Base-by-base conservation (phyloP, 1,140 invertebrate genomes). In the Scaptodrosophila lebanonensis region DNA sequence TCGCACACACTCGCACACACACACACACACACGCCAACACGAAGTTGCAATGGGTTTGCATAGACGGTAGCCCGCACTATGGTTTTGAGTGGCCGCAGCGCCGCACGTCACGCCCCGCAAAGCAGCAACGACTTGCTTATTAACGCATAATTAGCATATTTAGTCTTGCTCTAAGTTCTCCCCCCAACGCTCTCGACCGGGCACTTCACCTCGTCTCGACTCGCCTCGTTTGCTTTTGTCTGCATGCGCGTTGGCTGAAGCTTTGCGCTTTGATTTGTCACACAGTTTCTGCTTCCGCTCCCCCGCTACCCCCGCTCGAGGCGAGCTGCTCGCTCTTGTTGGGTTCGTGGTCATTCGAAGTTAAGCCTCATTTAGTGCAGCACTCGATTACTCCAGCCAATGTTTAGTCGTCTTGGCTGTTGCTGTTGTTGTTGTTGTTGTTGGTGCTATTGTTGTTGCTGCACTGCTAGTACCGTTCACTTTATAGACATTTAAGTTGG, bases 91-190 rank as follows among this genome's bases (percentile, higher is more conserved):
- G 22, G 22, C 22, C 22, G 8, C 36, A 29, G 42, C 33, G 61
- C 56, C 52, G 4, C 42, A 36, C 36, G 57, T 66, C 33, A 54
- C 45, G 63, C 32, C 45, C 51, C 58, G 50, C 35, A 43, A 42
- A 54, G 50, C 56, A 50, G 36, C 39, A 20, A 11, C 15, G n/a
- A 13, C n/a, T 16, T 71, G 73, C 73, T 77, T 79, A 79, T 79
- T 79, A 77, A 79, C 75, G 73, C 73, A 82, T 79, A 79, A 79
- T 79, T 79, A 79, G 73, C 73, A 79, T 79, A 79, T 73, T 82
- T 79, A 79, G 73, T 69, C 54, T 45, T 42, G 68, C 54, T 60
- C 56, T 33, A 47, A 79, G 73, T 79, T 65, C 7, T 2, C 4
- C 17, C 25, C 16, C n/a, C 1, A 18, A 6, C 20, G 2, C 16